These are phyloP conservation scores for Dinomys branickii DNA, from an alignment of 2,113 vertebrate species.

Conservation along the genomic window DNA sequence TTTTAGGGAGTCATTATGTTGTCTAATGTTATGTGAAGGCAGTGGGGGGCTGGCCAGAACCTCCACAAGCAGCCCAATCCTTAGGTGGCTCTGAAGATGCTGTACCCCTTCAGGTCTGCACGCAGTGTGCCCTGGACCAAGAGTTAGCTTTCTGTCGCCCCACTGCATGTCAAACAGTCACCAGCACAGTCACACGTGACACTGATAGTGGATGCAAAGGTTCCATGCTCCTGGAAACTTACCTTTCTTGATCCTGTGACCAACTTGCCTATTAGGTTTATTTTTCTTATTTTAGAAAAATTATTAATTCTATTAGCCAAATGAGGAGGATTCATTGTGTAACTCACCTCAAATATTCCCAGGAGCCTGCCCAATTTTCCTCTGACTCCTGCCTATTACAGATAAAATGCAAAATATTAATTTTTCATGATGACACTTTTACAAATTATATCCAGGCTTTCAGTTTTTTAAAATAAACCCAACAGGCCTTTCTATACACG, in stretches of 20 bases:
- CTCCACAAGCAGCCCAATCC: not conserved
- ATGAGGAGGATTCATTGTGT: conserved; percentile 60
- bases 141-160: not conserved
- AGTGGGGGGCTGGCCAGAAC: not conserved
- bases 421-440: not conserved
- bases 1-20: not conserved
- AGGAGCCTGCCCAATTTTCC: conserved; percentile 96
- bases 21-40: not conserved
- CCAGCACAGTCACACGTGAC: not conserved
- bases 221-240: not conserved
- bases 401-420: conserved; percentile 37
- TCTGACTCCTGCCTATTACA: conserved; percentile 95
- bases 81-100: not conserved
- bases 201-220: not conserved
- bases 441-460: conserved; percentile 5
- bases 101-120: not conserved
- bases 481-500: not conserved
- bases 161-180: not conserved
- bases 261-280: no score
- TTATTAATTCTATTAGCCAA: not conserved
- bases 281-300: not conserved
- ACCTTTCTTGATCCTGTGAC: not conserved
- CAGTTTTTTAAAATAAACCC: not conserved
- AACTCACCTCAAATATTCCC: conserved; percentile 98
- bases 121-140: not conserved